Evolutionary conservation across 2,888 invertebrate genomes (phyloP), one percentile per base, ranked within the genome.

Genomic region (Podabrus alpinus): DNA sequence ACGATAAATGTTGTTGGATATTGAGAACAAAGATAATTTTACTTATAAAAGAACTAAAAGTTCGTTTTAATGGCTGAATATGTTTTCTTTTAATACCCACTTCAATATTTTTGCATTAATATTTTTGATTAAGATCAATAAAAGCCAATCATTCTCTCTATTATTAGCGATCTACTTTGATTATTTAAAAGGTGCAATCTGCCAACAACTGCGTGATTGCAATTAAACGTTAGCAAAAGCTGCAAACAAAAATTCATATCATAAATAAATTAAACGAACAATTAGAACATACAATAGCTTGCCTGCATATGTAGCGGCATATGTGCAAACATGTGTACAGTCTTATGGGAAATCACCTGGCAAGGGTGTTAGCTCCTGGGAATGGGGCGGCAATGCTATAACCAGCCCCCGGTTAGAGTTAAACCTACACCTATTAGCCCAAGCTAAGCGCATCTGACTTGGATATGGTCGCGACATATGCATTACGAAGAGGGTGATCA

Each of bases 311-410:
- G 84, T 83, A 82, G 80, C 80, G 86, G 86, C 87, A 87, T 87
- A 87, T 87, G 87, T 86, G 86, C 87, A 87, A 87, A 87, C 87
- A 87, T 87, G 87, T 87, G 87, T 86, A 83, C 81, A 85, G 87
- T 87, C 87, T 87, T 87, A 86, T 87, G 87, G 87, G 87, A 87
- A 87, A 87, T 87, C 87, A 87, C 87, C 87, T 87, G 87, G 87
- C 83, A 83, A 84, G 83, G 84, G 84, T 83, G 83, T 82, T 80
- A 77, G 78, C 82, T 76, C 82, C 83, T 85, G 85, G 85, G 85
- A 86, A 85, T 85, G 84, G 81, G 83, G 83, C 80, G 68, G 72
- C 67, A 68, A 75, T 73, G 67, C 68, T 21, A 73, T 68, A 59
- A 71, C 74, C 69, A 72, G 74, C 77, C 77, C 74, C 62, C 59